Evolutionary conservation across 2,888 invertebrate genomes (phyloP).

Genomic region (Acrobasis suavella): DNA sequence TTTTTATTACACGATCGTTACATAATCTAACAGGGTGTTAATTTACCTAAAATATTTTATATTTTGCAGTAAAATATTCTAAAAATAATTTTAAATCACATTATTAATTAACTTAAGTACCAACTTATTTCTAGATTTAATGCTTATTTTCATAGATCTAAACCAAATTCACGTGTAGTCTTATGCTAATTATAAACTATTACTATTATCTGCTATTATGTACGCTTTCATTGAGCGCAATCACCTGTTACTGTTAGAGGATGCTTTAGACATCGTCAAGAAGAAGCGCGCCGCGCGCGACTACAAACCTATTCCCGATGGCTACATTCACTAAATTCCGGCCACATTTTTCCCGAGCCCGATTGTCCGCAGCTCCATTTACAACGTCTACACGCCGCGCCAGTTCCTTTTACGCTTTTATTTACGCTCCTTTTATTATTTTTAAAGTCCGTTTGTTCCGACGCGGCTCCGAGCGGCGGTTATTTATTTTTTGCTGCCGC

Average conservation of each 20-base stretch:
- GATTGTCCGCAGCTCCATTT: conserved; percentile 81
- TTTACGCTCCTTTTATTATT: conserved; percentile 82
- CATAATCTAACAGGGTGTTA: conserved; percentile 50
- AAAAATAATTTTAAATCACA: too few species aligned
- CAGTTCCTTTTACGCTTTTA: conserved; percentile 82
- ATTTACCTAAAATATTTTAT: conserved; percentile 52
- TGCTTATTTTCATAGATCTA: not conserved
- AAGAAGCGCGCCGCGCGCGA: conserved; percentile 59
- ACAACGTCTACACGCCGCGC: conserved; percentile 81
- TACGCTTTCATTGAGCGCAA: conserved; percentile 64
- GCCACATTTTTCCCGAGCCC: conserved; percentile 76
- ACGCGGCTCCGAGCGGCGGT: conserved; percentile 76
- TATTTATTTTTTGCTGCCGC: conserved; percentile 80
- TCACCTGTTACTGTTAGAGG: conserved; percentile 58
- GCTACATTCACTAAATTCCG: conserved; percentile 79
- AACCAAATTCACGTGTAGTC: conserved; percentile 39
- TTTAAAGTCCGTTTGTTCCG: conserved; percentile 82
- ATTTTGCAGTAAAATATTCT: conserved; percentile 25
- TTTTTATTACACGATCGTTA: conserved; percentile 55
- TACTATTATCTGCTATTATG: not conserved
- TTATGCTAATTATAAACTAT: conserved; percentile 40
- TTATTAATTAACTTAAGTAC: too few species aligned
- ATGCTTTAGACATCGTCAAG: conserved; percentile 51
- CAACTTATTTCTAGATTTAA: too few species aligned
- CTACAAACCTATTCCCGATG: conserved; percentile 64